Evolutionary conservation across 2,113 vertebrate species (phyloP).

Genomic region (Rallus limicola): DNA sequence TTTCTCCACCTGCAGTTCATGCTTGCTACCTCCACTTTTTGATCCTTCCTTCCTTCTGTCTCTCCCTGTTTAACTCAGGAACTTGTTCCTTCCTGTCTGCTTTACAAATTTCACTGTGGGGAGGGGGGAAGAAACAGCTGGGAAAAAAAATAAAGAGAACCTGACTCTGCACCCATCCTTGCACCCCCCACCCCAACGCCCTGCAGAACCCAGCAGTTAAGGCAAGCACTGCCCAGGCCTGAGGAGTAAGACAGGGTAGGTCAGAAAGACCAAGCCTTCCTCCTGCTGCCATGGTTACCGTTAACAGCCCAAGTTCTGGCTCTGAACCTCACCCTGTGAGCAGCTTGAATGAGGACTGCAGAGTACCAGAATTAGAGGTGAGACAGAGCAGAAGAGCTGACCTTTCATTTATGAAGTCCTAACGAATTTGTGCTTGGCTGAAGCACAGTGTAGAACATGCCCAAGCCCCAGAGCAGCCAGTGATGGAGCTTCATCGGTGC

Average conservation of each 20-base stretch:
- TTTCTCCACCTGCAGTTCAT: neutral
- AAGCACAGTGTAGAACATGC: neutral
- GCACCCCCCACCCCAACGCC: neutral
- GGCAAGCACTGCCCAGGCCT: neutral
- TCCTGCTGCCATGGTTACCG: neutral
- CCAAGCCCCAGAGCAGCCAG: neutral
- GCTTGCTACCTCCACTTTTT: neutral
- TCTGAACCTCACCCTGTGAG: neutral
- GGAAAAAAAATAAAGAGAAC: neutral
- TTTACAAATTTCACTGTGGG: neutral
- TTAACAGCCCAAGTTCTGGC: neutral
- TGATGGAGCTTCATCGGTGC: neutral
- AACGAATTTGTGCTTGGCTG: neutral
- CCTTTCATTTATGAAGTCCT: neutral
- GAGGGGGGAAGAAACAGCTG: neutral
- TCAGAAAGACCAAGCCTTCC: neutral
- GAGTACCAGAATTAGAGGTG: neutral
- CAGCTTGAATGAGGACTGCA: neutral
- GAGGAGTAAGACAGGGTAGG: neutral
- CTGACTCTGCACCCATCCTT: neutral
- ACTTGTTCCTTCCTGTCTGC: neutral
- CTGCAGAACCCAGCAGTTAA: neutral
- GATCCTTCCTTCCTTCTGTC: neutral
- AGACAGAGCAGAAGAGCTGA: neutral
- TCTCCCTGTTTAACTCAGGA: neutral